phyloP scores from a whole-genome alignment of 2,113 vertebrate species.

The Sinocyclocheilus rhinocerous region DNA sequence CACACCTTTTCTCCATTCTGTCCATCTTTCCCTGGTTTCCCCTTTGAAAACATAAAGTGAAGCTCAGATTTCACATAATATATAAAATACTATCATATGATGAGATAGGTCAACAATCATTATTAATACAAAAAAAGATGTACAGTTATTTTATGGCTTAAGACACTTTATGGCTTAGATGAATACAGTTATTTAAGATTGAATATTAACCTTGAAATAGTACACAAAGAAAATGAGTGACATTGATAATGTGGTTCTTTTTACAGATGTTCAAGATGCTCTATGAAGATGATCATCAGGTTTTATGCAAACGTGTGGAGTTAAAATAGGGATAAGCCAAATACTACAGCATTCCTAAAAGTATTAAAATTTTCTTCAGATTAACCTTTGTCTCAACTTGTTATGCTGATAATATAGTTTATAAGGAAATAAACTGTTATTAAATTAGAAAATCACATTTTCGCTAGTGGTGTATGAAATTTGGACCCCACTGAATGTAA shows the following conservation, averaged over 20 bases:
- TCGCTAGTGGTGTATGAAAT: neutral
- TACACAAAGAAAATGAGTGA: no score
- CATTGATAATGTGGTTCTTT: no score
- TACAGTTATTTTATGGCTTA: neutral
- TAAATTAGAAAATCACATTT: neutral
- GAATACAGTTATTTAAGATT: neutral
- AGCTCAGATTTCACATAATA: slow-evolving; percentile 4
- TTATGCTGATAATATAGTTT: neutral
- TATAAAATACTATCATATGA: neutral
- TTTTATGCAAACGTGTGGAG: neutral
- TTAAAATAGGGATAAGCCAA: neutral
- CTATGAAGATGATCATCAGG: neutral
- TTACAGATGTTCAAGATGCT: neutral
- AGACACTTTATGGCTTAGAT: neutral
- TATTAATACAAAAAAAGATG: neutral
- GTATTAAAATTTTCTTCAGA: neutral
- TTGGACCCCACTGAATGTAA: neutral
- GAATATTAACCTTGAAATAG: neutral
- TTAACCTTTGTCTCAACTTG: neutral
- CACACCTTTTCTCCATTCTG: slow-evolving; percentile 79
- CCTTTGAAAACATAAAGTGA: slow-evolving; percentile 71
- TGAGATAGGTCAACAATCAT: neutral
- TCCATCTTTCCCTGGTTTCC: slow-evolving; percentile 93
- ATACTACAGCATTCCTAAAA: neutral
- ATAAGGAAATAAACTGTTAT: neutral